A percentile compares a stretch with the other conserved stretches of the same genome.
These are phyloP conservation scores for Apostichopus japonicus DNA, from an alignment of 35 echinoderm and acorn worm genomes.

Conservation along the genomic window DNA sequence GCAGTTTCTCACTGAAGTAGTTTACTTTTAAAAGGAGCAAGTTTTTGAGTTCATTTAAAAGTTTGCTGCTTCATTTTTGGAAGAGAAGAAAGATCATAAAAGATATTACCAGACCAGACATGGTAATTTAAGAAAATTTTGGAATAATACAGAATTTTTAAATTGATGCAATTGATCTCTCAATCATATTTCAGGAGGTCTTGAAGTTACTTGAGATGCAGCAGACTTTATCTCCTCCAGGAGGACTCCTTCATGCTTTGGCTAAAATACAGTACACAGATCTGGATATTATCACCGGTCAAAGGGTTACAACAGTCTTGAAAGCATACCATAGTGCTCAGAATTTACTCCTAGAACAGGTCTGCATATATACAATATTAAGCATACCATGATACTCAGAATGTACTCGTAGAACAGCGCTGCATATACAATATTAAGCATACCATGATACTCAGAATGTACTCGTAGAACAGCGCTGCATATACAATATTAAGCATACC, in stretches of 20 bases:
- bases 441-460: not conserved
- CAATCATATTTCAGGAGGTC: slow-evolving; percentile 69
- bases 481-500: not conserved
- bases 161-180: not conserved
- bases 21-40: too few relatives aligned
- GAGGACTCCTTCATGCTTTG: slow-evolving; percentile 66
- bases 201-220: slow-evolving; percentile 67
- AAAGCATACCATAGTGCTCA: slow-evolving; percentile 73
- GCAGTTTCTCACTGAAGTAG: too few relatives aligned
- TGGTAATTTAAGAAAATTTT: too few relatives aligned
- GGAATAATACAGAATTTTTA: too few relatives aligned
- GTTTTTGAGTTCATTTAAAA: too few relatives aligned
- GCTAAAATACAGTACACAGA: slow-evolving; percentile 90
- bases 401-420: not conserved
- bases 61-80: too few relatives aligned
- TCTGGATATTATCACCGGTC: slow-evolving; percentile 69
- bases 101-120: too few relatives aligned
- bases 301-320: slow-evolving; percentile 63
- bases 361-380: not conserved
- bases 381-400: not conserved
- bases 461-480: not conserved
- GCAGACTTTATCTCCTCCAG: slow-evolving; percentile 86
- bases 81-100: too few relatives aligned
- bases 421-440: not conserved
- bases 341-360: slow-evolving; percentile 79